Evolutionary conservation across 2,797 vertebrate genomes (phyloP).

Genomic region (Amazona ochrocephala): DNA sequence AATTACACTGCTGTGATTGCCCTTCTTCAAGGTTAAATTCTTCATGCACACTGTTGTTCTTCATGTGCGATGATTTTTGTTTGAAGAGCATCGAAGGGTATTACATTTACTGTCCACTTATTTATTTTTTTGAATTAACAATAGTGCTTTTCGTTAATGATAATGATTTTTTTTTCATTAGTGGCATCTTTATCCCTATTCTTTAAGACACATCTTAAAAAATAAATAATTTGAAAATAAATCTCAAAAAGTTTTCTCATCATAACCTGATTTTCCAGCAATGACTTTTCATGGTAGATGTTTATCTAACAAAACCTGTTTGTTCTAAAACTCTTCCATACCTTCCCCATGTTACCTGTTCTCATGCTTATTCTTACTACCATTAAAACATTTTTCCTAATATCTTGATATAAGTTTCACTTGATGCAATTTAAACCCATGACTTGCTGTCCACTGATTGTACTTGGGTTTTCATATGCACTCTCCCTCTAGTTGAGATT

Average conservation of each 20-base stretch:
- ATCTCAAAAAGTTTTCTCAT: background rate
- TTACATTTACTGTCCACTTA: background rate
- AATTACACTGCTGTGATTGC: slow-evolving; percentile 14
- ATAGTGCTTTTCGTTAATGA: background rate
- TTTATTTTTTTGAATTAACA: slow-evolving; percentile 3
- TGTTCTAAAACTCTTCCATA: background rate
- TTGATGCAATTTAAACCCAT: background rate
- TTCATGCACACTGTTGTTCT: slow-evolving; percentile 19
- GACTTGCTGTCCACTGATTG: background rate
- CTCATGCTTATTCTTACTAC: background rate
- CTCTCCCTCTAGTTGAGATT: background rate
- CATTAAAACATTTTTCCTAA: background rate
- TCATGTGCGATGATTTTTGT: slow-evolving; percentile 2
- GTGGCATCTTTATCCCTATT: background rate
- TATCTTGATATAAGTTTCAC: background rate
- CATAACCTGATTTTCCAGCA: background rate
- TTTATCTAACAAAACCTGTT: background rate
- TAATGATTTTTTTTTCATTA: background rate
- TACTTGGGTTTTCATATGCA: background rate
- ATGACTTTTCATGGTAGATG: background rate
- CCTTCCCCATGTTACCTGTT: background rate
- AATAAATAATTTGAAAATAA: background rate
- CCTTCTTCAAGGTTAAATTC: slow-evolving; percentile 59
- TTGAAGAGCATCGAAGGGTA: background rate
- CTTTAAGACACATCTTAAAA: background rate